Conservation (phyloP, 2,888 invertebrate species). For the Lottia scabra region DNA sequence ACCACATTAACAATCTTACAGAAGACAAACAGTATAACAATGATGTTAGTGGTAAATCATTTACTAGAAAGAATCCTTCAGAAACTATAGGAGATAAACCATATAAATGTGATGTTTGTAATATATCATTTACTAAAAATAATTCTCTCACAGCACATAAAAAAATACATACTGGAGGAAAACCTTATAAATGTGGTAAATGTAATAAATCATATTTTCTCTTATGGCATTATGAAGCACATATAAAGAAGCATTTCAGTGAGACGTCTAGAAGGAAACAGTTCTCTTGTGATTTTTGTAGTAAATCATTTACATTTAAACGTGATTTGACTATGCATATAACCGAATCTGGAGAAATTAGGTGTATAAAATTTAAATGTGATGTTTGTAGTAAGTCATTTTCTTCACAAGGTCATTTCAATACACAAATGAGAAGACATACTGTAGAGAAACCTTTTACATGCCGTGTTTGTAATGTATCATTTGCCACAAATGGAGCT, state of each 20-base stretch:
- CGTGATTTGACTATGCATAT: not conserved
- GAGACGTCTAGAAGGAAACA: constrained; percentile 5
- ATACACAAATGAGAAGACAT: not conserved
- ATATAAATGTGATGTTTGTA: too few relatives aligned
- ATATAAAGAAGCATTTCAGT: constrained; percentile 10
- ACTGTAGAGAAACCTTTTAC: not conserved
- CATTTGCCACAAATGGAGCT: not conserved
- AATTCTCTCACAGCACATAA: too few relatives aligned
- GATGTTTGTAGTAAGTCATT: not conserved
- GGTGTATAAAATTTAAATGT: not conserved
- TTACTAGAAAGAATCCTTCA: too few relatives aligned
- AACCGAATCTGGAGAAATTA: not conserved
- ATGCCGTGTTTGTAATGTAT: not conserved
- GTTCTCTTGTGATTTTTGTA: constrained; percentile 10
- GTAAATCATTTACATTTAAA: constrained; percentile 2
- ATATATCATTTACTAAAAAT: too few relatives aligned
- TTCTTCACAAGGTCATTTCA: not conserved
- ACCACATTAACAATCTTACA: constrained; percentile 6
- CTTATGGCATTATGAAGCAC: not conserved
- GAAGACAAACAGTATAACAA: constrained; percentile 13
- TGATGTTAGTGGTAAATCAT: constrained; percentile 15
- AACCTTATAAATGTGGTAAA: too few relatives aligned
- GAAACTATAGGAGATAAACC: too few relatives aligned
- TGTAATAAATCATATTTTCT: constrained; percentile 7
- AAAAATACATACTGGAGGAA: too few relatives aligned